Base-by-base conservation (phyloP, 2,797 vertebrate species). In the Buceros bicornis region DNA sequence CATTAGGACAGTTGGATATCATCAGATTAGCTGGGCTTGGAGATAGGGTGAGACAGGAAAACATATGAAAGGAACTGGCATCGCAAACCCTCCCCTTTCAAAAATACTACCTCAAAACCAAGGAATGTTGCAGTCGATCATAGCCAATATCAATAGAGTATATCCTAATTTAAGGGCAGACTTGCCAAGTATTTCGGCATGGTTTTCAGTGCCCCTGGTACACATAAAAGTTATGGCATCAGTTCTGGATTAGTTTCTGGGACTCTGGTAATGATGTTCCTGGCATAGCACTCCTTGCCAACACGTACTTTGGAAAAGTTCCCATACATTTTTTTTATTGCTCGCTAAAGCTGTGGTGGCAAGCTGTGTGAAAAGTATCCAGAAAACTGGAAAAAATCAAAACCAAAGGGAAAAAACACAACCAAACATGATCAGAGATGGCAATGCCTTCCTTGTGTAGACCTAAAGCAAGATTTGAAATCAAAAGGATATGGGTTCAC, bases 21-120 rank as follows among this genome's bases (percentile, higher is more conserved):
- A 94, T 96, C 96, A 96, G 82, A 95, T 95, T 96, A 96, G 62
- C 95, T 94, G 91, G 82, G 92, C 84, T 93, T 35, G 83, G 70
- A 87, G 89, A 91, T 97, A 74, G 92, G 89, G 91, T 88, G 85
- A 97, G 92, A 97, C 87, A 96, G 93, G 95, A 97, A 97, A 97
- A 95, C 87, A 95, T 80, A 92, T 86, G 85, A 96, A 92, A 93
- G 94, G 90, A 95, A 84, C 85, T 96, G 91, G 93, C 96, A 97
- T 80, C 1, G 0, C 74, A 87, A 94, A 81, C 64, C 40, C 61
- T 93, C 40, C 76, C 61, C 71, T 58, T 90, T 78, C 86, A 93
- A 72, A 94, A 96, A 81, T 93, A 84, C 82, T 96, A 94, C 91
- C 95, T 97, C 94, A 96, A 97, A 97, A 87, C 92, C 92, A 81